Conservation (phyloP, 2,888 invertebrate species). For the Theodoxus fluviatilis region DNA sequence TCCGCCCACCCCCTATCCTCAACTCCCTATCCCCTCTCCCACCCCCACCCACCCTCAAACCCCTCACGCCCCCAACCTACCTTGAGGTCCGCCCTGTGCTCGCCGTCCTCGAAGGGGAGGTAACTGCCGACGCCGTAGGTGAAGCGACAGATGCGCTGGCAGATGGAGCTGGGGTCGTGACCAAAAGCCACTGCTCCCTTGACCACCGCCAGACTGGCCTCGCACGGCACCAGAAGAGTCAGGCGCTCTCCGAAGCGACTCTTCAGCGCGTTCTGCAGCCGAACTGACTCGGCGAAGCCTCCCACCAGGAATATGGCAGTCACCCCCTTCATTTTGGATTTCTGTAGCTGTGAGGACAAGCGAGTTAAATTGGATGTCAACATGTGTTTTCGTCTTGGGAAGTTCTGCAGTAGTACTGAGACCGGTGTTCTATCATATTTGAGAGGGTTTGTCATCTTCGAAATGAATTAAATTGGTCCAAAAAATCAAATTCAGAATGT, state of each 20-base stretch:
- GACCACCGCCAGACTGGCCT: constrained; percentile 56
- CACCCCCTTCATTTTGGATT: constrained; percentile 50
- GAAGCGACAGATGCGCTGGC: constrained; percentile 56
- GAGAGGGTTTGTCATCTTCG: too few species aligned
- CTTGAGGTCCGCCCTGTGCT: constrained; percentile 54
- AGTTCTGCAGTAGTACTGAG: too few species aligned
- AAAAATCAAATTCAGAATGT: too few species aligned
- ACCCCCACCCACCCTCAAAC: background rate
- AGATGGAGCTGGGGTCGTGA: constrained; percentile 56
- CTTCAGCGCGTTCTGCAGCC: constrained; percentile 49
- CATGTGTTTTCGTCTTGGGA: constrained; percentile 46
- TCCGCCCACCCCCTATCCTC: background rate
- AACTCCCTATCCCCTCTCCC: background rate
- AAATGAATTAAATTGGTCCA: too few species aligned
- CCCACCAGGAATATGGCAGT: constrained; percentile 56
- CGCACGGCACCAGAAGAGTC: constrained; percentile 54
- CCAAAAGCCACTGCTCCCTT: constrained; percentile 59
- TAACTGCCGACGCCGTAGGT: constrained; percentile 59
- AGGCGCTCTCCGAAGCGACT: constrained; percentile 49
- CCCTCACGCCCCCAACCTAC: constrained; percentile 41
- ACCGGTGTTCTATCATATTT: too few species aligned
- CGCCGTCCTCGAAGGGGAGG: constrained; percentile 52
- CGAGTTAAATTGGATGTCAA: too few species aligned
- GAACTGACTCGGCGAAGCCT: constrained; percentile 54
- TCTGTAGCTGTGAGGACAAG: too few species aligned